phyloP scores from a whole-genome alignment of 2,113 vertebrate species.

The Paratilapia polleni region DNA sequence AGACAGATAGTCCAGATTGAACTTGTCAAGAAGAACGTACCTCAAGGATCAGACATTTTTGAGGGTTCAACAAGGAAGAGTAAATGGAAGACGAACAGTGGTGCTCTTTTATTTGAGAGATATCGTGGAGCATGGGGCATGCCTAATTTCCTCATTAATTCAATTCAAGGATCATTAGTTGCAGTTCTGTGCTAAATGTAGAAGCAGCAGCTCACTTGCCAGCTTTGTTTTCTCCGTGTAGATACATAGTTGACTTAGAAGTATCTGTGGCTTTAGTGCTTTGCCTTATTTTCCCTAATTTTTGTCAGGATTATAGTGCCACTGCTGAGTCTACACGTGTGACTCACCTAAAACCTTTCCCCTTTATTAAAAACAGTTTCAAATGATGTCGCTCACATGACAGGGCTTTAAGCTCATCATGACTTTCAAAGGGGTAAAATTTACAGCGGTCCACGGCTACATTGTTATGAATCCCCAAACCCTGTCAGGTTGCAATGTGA shows the following conservation, averaged over 20 bases:
- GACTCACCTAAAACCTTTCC: background rate
- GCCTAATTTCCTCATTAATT: background rate
- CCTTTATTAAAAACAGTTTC: background rate
- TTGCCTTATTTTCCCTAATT: background rate
- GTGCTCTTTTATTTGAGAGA: background rate
- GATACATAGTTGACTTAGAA: background rate
- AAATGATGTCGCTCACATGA: background rate
- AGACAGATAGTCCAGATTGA: background rate
- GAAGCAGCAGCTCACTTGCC: background rate
- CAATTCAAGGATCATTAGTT: slow-evolving; percentile 21
- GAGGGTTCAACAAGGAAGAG: background rate
- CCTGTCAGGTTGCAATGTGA: slow-evolving; percentile 59
- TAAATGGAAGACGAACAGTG: background rate
- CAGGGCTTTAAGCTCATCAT: background rate
- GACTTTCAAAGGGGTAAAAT: slow-evolving; percentile 27
- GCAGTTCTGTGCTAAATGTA: background rate
- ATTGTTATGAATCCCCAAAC: slow-evolving; percentile 32
- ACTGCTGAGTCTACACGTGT: background rate
- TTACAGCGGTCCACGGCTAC: background rate
- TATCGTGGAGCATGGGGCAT: background rate
- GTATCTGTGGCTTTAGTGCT: background rate
- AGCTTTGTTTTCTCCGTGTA: background rate
- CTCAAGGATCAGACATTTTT: background rate
- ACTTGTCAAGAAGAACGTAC: background rate
- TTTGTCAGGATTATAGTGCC: background rate